Percentiles rank a stretch among this genome's conserved stretches.
phyloP scores from a whole-genome alignment of 2,888 invertebrate genomes.

The Alviniconcha strummeri region DNA sequence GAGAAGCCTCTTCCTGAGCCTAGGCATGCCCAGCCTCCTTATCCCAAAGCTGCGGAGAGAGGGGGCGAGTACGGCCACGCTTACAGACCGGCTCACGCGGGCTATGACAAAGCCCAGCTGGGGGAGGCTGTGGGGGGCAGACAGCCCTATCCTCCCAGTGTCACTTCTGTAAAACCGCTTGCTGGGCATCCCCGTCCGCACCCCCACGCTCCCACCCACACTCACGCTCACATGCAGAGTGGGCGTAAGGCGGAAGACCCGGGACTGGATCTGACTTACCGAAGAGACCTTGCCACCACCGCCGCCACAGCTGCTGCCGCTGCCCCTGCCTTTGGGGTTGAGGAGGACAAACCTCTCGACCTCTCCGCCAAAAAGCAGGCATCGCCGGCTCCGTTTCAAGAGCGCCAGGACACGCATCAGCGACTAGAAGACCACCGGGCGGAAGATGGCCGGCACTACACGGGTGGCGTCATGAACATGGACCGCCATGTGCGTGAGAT shows the following conservation, averaged over 20 bases:
- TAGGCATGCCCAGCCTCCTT: constrained; percentile 9
- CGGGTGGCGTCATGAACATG: not conserved
- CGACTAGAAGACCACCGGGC: not conserved
- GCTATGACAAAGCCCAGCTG: not conserved
- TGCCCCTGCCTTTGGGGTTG: not conserved
- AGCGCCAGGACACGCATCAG: constrained; percentile 17
- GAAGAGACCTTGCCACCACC: constrained; percentile 1
- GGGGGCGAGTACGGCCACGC: not conserved
- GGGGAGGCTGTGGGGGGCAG: not conserved
- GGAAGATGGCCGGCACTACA: not conserved
- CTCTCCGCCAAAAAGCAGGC: constrained; percentile 49
- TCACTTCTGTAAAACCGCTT: not conserved
- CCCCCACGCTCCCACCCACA: not conserved
- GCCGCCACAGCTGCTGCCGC: not conserved
- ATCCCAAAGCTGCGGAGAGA: not conserved
- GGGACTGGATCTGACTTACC: constrained; percentile 29
- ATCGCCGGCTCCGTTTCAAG: constrained; percentile 28
- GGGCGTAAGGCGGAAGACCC: constrained; percentile 16
- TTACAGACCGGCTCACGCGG: not conserved
- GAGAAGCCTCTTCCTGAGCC: constrained; percentile 9
- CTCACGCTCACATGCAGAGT: not conserved
- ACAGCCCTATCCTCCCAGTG: not conserved
- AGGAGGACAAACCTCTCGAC: constrained; percentile 43
- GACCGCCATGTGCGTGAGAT: not conserved
- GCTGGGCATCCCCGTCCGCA: not conserved